Evolutionary conservation across 2,797 vertebrate species (phyloP), one percentile per base, ranked within the genome.

Genomic region (Schizopygopsis pylzovi): DNA sequence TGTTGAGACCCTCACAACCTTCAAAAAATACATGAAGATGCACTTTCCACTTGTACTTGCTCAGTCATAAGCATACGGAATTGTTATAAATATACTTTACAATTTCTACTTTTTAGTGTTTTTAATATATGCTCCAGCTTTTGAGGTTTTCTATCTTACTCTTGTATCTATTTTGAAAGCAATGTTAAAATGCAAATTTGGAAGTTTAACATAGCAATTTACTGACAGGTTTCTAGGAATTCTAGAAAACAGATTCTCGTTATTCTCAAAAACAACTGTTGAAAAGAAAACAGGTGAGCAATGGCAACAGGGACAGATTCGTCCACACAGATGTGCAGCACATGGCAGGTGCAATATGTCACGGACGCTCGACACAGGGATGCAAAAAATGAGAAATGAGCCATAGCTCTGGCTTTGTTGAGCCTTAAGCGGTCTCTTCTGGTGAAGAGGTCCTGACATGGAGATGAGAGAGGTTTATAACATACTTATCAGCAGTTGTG

Each of bases 401-500:
- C 33, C 28, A 0, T 20, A 56, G 15, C 61, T 70, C 39, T 39
- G 47, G 59, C 79, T 70, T 85, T 78, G 71, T 82, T 79, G 39
- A n/a, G 65, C 87, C 79, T 76, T 85, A 59, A 88, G 87, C 83
- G 12, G 43, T 85, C 10, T 76, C 75, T 28, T 70, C 52, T 25
- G 49, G 45, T 47, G 70, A 56, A 77, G 70, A 80, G 79, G 65
- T 72, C 82, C 56, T 82, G 87, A 85, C 84, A 83, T 22, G 25
- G 33, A 81, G 52, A 43, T 33, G 7, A 81, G 49, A 72, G 45
- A 52, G 72, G 79, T 49, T 79, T 83, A 75, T 89, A 87, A 86
- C 88, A 83, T 67, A 81, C 83, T 87, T 85, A 83, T 87, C 83
- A 72, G 65, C 76, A 70, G 91, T 86, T 89, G 87, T 90, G 77